Conservation (phyloP, 2,113 vertebrate genomes). For the Dipodomys spectabilis region DNA sequence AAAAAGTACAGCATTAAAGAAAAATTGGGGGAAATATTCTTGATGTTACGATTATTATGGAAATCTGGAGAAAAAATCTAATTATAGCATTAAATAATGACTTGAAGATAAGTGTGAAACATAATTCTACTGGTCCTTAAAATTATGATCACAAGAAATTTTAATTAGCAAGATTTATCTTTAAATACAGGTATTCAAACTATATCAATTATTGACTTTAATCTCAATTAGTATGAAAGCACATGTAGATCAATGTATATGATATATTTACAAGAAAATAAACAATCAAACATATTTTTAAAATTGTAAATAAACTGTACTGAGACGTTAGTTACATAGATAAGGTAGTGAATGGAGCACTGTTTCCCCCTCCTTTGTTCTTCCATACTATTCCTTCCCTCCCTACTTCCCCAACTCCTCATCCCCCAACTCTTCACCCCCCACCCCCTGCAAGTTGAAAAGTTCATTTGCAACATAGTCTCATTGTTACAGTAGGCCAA, state of each 20-base stretch:
- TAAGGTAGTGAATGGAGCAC: too few relatives aligned
- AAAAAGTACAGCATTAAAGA: not conserved
- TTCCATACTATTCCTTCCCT: too few relatives aligned
- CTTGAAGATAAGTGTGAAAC: not conserved
- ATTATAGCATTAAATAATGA: not conserved
- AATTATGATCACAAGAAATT: slow-evolving; percentile 2
- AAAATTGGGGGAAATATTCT: not conserved
- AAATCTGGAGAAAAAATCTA: slow-evolving; percentile 18
- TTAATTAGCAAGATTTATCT: slow-evolving; percentile 28
- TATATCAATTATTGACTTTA: not conserved
- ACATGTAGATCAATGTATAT: not conserved
- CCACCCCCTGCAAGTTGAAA: too few relatives aligned
- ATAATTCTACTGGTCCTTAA: not conserved
- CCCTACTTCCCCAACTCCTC: too few relatives aligned
- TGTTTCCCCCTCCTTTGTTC: too few relatives aligned
- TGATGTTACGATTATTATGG: not conserved
- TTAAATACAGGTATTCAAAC: not conserved
- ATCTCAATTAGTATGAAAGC: not conserved
- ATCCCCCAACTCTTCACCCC: too few relatives aligned
- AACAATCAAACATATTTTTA: not conserved
- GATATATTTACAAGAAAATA: not conserved
- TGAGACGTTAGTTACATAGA: too few relatives aligned
- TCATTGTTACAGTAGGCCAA: too few relatives aligned
- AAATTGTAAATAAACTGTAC: too few relatives aligned
- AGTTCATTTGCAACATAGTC: too few relatives aligned